A percentile compares a stretch with the other conserved stretches of the same genome.
These are phyloP conservation scores for Oryzias dopingdopingensis DNA, from an alignment of 2,797 vertebrate species.

Conservation along the genomic window DNA sequence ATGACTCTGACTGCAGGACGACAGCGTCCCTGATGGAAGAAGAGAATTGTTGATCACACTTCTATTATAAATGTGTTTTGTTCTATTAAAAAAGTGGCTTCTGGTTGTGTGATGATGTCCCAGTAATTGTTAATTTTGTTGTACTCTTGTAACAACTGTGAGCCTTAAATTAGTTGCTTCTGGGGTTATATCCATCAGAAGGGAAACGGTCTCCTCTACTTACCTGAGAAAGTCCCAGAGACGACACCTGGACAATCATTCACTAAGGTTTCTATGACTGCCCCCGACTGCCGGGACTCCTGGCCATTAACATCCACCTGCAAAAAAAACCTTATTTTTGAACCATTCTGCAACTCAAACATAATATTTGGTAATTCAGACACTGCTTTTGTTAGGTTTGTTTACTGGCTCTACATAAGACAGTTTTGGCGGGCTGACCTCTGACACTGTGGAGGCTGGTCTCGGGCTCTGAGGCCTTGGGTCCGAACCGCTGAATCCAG, in stretches of 20 bases:
- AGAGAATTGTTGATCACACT: background rate
- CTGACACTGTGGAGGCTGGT: conserved; percentile 73
- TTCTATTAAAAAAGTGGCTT: too few relatives aligned
- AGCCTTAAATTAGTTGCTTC: too few relatives aligned
- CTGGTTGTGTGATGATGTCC: too few relatives aligned
- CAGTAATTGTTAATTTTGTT: too few relatives aligned
- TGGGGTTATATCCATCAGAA: background rate
- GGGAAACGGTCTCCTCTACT: background rate
- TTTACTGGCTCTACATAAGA: too few relatives aligned
- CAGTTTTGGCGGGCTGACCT: conserved; percentile 72
- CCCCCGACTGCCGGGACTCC: conserved; percentile 83
- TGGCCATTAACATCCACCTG: conserved; percentile 74
- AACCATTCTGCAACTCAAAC: too few relatives aligned
- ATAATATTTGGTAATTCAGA: too few relatives aligned
- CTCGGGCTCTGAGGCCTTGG: conserved; percentile 49
- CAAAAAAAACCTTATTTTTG: background rate
- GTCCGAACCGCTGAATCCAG: conserved; percentile 13
- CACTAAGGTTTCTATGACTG: conserved; percentile 92
- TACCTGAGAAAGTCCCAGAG: conserved; percentile 95
- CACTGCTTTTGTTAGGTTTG: too few relatives aligned
- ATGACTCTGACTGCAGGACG: conserved; percentile 85
- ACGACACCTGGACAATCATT: conserved; percentile 92
- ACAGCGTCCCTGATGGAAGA: conserved; percentile 82
- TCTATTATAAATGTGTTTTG: too few relatives aligned
- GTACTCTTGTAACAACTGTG: too few relatives aligned